Conservation (phyloP, 92 coral and sea anemone genomes). For the Desmophyllum pertusum region DNA sequence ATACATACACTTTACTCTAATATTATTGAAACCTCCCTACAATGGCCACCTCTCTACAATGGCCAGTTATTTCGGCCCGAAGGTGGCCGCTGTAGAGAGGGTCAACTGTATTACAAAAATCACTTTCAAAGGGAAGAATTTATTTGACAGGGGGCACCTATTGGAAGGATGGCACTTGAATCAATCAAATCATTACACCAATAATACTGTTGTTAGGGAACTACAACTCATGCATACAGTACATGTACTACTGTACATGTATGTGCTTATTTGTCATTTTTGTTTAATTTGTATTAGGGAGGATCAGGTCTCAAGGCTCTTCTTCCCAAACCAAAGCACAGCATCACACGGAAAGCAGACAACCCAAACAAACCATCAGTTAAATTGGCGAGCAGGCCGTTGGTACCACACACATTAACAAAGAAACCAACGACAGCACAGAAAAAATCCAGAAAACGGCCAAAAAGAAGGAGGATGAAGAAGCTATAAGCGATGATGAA, state of each 20-base stretch:
- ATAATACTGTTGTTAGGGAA: too few relatives aligned
- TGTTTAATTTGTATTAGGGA: constrained; percentile 51
- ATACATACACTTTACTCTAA: too few relatives aligned
- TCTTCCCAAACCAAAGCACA: constrained; percentile 95
- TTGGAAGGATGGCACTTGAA: too few relatives aligned
- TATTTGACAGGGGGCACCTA: too few relatives aligned
- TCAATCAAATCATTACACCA: too few relatives aligned
- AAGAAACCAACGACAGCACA: constrained; percentile 58
- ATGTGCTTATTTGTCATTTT: neutral
- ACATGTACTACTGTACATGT: neutral
- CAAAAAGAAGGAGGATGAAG: constrained; percentile 48
- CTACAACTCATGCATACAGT: neutral
- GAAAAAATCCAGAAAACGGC: constrained; percentile 34
- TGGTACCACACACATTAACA: constrained; percentile 84
- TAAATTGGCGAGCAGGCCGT: constrained; percentile 79
- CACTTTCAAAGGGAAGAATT: too few relatives aligned
- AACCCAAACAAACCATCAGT: constrained; percentile 89
- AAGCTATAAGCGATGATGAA: constrained; percentile 72
- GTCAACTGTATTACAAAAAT: too few relatives aligned
- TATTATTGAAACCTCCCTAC: too few relatives aligned
- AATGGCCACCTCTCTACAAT: too few relatives aligned
- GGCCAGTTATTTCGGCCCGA: too few relatives aligned
- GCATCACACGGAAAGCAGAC: constrained; percentile 71
- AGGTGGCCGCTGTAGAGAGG: too few relatives aligned
- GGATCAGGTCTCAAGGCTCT: constrained; percentile 88